Base-by-base conservation (phyloP, 53 echinoderm and acorn worm genomes). In the Holothuria leucospilota region DNA sequence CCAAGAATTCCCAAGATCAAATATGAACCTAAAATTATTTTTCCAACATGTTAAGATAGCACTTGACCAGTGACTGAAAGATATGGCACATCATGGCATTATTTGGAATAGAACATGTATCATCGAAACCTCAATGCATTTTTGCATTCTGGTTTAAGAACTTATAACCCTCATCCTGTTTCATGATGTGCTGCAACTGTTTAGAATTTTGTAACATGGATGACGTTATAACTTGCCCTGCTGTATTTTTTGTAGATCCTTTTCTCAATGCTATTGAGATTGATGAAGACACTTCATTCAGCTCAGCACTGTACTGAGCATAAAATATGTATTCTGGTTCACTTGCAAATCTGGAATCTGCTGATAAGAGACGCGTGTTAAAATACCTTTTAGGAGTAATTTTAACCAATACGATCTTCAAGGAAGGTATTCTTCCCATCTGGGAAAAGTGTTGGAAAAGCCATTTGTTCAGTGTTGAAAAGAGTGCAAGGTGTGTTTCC, bases 231-330 rank as follows among this genome's bases (percentile, higher is more conserved):
- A 59, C 62, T 27, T 61, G 46, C 20, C 72, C 85, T 46, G 75
- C 34, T 24, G 62, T 29, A 40, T 59, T 87, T 52, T 85, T 89
- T 21, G 59, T 77, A 21, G 29, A 68, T 41, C 96, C 88, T 89
- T 91, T 86, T 25, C 93, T 69, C 64, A 95, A 65, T 26, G 93
- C 93, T 74, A 96, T 91, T 52, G 96, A 91, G 20, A 95, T 85
- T 77, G 78, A 70, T 58, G 96, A 95, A 60, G 79, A 26, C 20
- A 96, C 87, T 80, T 93, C 85, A 20, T 91, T 69, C 81, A 93
- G 30, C 69, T 91, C 91, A 56, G 88, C 86, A 21, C 83, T 38
- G 84, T 83, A 93, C 39, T 95, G 93, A 39, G 93, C 93, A 93
- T 80, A 93, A 78, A 94, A 91, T 34, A 94, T 90, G 39, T 87